phyloP scores from a whole-genome alignment of 2,797 vertebrate species.

The Sebastes goodei region DNA sequence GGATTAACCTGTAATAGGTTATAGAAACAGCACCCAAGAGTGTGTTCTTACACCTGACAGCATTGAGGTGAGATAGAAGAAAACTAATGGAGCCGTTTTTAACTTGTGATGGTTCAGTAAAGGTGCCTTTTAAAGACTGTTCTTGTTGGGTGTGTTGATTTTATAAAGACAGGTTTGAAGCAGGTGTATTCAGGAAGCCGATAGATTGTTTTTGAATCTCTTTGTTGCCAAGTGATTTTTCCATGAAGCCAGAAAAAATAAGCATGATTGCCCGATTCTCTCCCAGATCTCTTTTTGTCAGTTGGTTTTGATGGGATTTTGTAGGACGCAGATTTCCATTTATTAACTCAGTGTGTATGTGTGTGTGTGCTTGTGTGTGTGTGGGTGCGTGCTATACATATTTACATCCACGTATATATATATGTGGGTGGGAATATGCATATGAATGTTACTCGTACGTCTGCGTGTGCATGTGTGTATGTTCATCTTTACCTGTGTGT shows the following conservation, averaged over 20 bases:
- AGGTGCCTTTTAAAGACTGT: neutral
- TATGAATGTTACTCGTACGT: slow-evolving; percentile 47
- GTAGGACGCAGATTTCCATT: slow-evolving; percentile 71
- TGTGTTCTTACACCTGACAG: neutral
- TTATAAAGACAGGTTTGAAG: neutral
- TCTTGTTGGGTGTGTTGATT: neutral
- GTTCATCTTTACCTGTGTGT: slow-evolving; percentile 19
- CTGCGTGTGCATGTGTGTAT: slow-evolving; percentile 22
- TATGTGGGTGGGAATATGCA: slow-evolving; percentile 62
- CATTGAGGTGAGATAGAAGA: neutral
- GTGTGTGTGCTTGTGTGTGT: slow-evolving; percentile 40
- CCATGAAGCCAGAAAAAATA: slow-evolving; percentile 65
- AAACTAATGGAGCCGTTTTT: neutral
- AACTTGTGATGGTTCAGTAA: neutral
- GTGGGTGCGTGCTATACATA: slow-evolving; percentile 39
- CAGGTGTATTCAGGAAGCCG: neutral
- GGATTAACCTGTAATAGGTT: neutral
- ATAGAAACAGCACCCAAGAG: neutral
- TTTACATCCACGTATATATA: slow-evolving; percentile 43
- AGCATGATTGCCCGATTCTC: slow-evolving; percentile 77
- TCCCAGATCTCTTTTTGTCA: slow-evolving; percentile 73
- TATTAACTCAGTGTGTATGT: slow-evolving; percentile 69
- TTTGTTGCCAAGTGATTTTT: slow-evolving; percentile 71
- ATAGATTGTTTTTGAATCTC: slow-evolving; percentile 27
- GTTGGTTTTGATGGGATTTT: slow-evolving; percentile 80